Evolutionary conservation across 2,888 invertebrate species (phyloP).

Genomic region (Coelopa pilipes): DNA sequence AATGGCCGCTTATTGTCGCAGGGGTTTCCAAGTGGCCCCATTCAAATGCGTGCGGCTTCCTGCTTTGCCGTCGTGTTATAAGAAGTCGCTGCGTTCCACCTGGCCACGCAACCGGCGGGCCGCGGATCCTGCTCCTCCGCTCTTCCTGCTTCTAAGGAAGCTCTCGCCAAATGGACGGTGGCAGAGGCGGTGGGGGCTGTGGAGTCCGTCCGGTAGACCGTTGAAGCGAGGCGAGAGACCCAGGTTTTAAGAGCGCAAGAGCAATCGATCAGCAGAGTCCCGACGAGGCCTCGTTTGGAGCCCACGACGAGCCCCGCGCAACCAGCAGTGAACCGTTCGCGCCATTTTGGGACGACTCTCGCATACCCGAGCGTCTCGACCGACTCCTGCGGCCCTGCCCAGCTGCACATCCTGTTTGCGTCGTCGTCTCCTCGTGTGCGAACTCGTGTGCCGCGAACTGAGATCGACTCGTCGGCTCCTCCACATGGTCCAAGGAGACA

Average conservation of each 20-base stretch:
- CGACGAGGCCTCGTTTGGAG: background rate
- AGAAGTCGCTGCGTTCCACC: constrained; percentile 37
- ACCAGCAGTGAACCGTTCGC: background rate
- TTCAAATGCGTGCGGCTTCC: constrained; percentile 38
- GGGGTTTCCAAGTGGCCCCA: constrained; percentile 37
- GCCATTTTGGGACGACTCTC: background rate
- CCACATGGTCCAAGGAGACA: background rate
- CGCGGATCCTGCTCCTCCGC: background rate
- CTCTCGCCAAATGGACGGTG: background rate
- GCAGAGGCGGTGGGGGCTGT: background rate
- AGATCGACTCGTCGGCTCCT: background rate
- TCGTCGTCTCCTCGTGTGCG: background rate
- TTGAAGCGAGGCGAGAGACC: background rate
- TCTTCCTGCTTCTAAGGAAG: background rate
- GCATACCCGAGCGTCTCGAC: background rate
- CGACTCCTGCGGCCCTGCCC: no score
- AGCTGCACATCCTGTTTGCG: constrained; percentile 15
- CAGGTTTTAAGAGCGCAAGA: no score
- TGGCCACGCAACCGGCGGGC: constrained; percentile 10
- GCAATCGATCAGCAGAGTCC: no score
- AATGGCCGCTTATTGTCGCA: constrained; percentile 36
- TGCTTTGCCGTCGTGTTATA: constrained; percentile 37
- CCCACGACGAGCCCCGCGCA: background rate
- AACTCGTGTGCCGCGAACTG: background rate
- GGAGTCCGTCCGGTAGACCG: background rate